Percentiles rank a stretch among this genome's conserved stretches.
Conservation (phyloP, 1,140 invertebrate species). For the Trichonephila clavata region DNA sequence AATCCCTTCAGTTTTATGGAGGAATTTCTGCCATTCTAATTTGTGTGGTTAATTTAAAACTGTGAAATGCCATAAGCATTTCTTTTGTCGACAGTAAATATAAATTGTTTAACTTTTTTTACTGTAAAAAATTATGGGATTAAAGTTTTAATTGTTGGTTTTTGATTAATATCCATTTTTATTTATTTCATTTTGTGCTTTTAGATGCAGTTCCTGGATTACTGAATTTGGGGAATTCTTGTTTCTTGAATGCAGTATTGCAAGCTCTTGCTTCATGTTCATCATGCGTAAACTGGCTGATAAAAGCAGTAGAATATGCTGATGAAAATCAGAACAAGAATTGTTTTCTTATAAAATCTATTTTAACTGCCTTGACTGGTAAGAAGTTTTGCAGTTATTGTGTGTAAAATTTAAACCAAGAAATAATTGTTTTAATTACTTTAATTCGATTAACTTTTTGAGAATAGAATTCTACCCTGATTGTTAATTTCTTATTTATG, state of each 20-base stretch:
- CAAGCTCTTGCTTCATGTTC: constrained; percentile 90
- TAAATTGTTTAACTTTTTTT: no score
- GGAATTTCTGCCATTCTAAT: no score
- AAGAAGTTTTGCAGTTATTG: neutral
- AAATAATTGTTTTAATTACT: no score
- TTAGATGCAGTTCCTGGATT: constrained; percentile 84
- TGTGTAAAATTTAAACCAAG: no score
- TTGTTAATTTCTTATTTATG: no score
- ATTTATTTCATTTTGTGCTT: constrained; percentile 32
- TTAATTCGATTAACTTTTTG: no score
- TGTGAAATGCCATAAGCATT: no score
- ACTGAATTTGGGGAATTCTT: constrained; percentile 91
- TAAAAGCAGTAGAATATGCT: constrained; percentile 80
- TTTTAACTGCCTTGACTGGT: constrained; percentile 73
- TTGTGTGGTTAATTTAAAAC: no score
- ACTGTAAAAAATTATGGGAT: neutral
- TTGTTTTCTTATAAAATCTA: constrained; percentile 78
- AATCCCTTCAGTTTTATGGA: no score
- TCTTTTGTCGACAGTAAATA: no score
- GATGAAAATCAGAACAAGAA: constrained; percentile 62
- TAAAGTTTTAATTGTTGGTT: neutral
- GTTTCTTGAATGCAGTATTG: constrained; percentile 92
- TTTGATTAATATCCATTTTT: neutral
- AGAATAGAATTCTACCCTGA: no score
- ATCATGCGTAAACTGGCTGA: constrained; percentile 89